phyloP scores from a whole-genome alignment of 2,797 vertebrate genomes.

The Thripadectes ignobilis region DNA sequence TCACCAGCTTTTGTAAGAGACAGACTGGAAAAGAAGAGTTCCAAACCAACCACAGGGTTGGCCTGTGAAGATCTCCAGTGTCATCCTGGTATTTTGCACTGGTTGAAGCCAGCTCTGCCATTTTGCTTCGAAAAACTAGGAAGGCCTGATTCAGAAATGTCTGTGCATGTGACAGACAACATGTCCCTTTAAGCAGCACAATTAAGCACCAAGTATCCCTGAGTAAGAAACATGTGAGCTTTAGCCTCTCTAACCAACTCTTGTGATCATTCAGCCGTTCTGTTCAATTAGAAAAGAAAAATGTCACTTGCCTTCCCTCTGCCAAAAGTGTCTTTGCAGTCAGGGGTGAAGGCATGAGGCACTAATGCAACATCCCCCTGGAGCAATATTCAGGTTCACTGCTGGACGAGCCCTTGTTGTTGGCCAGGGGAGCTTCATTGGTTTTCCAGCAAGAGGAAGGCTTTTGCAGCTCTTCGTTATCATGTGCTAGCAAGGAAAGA shows the following conservation, averaged over 20 bases:
- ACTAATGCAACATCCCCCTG: neutral
- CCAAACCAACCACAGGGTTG: neutral
- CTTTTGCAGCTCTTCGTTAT: conserved; percentile 13
- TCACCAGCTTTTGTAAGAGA: neutral
- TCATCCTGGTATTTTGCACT: neutral
- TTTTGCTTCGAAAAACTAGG: neutral
- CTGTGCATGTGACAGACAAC: neutral
- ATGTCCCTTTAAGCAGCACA: neutral
- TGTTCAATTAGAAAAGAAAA: conserved; percentile 70
- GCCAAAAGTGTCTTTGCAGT: conserved; percentile 57
- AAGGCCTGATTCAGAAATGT: neutral
- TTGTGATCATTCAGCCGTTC: conserved; percentile 70
- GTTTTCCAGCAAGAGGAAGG: neutral
- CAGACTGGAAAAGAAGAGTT: neutral
- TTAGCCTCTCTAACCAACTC: conserved; percentile 45
- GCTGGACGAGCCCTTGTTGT: neutral
- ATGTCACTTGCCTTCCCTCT: conserved; percentile 31
- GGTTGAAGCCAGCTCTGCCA: neutral
- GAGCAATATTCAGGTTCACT: neutral
- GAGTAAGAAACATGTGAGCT: conserved; percentile 9
- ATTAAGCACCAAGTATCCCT: neutral
- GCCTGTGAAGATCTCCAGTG: neutral
- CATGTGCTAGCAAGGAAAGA: neutral
- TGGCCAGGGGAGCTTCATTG: neutral
- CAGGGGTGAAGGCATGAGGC: neutral